Percentiles rank a stretch among this genome's conserved stretches.
Conservation (phyloP, 30 jellyfish, hydroid and myxozoan species). For the Aurelia sp. region DNA sequence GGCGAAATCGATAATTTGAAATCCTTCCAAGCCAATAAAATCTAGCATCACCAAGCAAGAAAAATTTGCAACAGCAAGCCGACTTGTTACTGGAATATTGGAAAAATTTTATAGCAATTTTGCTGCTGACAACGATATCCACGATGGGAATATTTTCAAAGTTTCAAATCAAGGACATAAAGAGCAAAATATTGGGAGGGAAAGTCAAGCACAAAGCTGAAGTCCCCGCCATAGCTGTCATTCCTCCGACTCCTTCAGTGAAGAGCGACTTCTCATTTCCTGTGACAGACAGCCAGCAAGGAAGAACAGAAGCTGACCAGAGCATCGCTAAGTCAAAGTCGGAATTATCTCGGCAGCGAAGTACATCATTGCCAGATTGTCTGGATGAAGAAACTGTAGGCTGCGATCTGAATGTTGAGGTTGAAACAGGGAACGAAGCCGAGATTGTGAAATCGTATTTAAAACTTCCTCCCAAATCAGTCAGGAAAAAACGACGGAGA, state of each 20-base stretch:
- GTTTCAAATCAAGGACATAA: conserved; percentile 65
- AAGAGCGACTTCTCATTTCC: conserved; percentile 51
- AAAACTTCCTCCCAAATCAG: conserved; percentile 24
- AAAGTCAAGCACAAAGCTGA: conserved; percentile 53
- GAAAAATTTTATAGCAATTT: no score
- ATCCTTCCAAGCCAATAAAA: background rate
- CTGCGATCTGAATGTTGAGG: background rate
- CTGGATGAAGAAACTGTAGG: background rate
- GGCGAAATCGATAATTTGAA: background rate
- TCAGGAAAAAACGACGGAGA: conserved; percentile 29
- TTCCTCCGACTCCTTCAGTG: conserved; percentile 65
- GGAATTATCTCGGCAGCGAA: conserved; percentile 44
- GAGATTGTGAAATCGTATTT: conserved; percentile 10
- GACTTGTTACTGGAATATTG: no score
- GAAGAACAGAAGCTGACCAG: background rate
- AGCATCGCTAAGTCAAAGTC: background rate
- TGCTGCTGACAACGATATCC: background rate
- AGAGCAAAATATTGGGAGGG: conserved; percentile 71
- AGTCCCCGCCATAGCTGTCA: conserved; percentile 68
- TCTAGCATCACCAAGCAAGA: no score
- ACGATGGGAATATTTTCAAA: conserved; percentile 68
- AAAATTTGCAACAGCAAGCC: no score
- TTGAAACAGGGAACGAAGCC: background rate
- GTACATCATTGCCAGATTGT: conserved; percentile 61
- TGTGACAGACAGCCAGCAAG: background rate